These are phyloP conservation scores for Glyptemys insculpta DNA, from an alignment of 2,797 vertebrate genomes.

Conservation along the genomic window DNA sequence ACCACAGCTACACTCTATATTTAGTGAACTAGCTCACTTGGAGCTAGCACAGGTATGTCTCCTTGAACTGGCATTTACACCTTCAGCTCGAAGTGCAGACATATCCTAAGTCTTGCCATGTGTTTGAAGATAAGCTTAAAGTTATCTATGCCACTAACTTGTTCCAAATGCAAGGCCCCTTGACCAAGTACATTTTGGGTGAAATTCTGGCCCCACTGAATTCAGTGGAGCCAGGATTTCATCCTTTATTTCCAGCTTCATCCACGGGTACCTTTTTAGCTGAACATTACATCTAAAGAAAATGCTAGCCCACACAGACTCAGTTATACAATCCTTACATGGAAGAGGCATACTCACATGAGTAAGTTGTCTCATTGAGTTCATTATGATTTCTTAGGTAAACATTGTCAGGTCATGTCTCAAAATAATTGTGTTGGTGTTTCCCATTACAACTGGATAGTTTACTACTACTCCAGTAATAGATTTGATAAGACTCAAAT, in stretches of 20 bases:
- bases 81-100: neutral
- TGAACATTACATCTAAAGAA: neutral
- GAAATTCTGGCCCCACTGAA: no score
- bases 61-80: neutral
- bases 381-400: neutral
- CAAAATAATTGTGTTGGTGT: neutral
- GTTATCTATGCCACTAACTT: no score
- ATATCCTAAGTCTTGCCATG: no score
- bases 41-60: neutral
- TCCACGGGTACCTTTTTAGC: neutral
- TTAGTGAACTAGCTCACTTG: neutral
- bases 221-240: neutral
- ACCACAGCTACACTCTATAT: neutral
- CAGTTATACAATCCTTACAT: neutral
- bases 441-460: neutral
- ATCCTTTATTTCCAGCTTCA: neutral
- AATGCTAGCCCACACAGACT: neutral
- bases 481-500: neutral
- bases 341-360: neutral
- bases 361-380: neutral
- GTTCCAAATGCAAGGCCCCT: no score
- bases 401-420: neutral
- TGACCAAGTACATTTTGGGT: no score
- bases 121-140: no score
- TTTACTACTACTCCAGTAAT: neutral